These are phyloP conservation scores for Falco rusticolus DNA, from an alignment of 2,797 vertebrate species.

Conservation along the genomic window DNA sequence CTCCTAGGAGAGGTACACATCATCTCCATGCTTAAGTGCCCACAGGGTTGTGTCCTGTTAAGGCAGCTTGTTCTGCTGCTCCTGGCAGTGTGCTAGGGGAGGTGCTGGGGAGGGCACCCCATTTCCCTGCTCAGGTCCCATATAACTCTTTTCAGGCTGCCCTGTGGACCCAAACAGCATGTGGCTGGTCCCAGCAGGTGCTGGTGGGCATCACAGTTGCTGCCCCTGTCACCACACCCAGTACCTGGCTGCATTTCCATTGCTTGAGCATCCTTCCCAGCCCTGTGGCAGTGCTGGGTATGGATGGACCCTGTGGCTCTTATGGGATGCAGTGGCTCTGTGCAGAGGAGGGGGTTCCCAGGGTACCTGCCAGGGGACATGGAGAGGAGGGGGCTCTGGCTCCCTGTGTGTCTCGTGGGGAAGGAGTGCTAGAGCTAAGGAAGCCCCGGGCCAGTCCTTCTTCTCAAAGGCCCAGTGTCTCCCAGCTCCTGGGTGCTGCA, in stretches of 20 bases:
- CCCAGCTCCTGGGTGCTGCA: not conserved
- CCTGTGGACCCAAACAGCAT: not conserved
- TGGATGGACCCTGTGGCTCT: not conserved
- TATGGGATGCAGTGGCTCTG: fast-evolving
- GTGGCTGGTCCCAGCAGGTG: not conserved
- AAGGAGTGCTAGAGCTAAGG: not conserved
- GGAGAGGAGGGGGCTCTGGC: fast-evolving
- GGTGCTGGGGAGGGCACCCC: fast-evolving
- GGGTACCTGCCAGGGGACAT: not conserved
- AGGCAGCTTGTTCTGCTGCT: not conserved
- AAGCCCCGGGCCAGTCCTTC: not conserved
- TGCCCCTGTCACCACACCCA: not conserved
- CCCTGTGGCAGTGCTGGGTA: fast-evolving
- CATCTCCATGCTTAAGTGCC: not conserved
- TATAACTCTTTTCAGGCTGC: fast-evolving
- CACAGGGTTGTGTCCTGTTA: fast-evolving
- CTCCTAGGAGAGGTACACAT: not conserved
- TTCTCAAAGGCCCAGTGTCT: not conserved
- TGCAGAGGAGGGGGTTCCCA: not conserved
- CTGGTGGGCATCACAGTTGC: fast-evolving
- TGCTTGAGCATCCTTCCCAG: not conserved
- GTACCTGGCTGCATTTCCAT: not conserved
- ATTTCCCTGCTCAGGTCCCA: fast-evolving
- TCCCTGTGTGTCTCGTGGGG: fast-evolving
- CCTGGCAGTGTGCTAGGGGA: not conserved